phyloP scores from a whole-genome alignment of 2,888 invertebrate species.

The Ypsolopha sequella region DNA sequence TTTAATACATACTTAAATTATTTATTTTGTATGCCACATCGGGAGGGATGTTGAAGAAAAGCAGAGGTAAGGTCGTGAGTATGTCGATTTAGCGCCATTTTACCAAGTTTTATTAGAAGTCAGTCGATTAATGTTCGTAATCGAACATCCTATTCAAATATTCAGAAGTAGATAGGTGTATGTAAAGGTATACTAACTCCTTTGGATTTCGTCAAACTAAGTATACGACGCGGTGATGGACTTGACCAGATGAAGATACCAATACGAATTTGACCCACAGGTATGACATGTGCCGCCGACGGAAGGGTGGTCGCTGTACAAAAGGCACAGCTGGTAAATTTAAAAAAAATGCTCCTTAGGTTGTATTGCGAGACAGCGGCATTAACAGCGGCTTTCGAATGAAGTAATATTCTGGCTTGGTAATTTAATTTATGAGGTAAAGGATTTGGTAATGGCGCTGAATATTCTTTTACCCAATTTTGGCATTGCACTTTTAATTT shows the following conservation, averaged over 20 bases:
- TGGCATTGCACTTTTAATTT: slow-evolving; percentile 5
- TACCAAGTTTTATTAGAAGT: slow-evolving; percentile 19
- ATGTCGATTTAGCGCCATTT: slow-evolving; percentile 54
- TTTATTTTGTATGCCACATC: too few species aligned
- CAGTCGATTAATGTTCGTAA: not conserved
- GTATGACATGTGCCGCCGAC: slow-evolving; percentile 98
- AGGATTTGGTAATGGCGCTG: slow-evolving; percentile 70
- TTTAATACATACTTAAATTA: not conserved
- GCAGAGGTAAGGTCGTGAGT: slow-evolving; percentile 34
- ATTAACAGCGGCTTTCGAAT: slow-evolving; percentile 58
- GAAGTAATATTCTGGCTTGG: slow-evolving; percentile 55
- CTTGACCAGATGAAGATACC: slow-evolving; percentile 29
- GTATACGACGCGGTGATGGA: too few species aligned
- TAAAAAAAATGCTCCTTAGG: slow-evolving; percentile 32
- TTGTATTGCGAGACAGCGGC: slow-evolving; percentile 43
- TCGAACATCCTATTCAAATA: not conserved
- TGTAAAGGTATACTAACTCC: too few species aligned
- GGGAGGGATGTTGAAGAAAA: slow-evolving; percentile 11
- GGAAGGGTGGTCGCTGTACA: slow-evolving; percentile 97
- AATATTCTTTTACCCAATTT: slow-evolving; percentile 27
- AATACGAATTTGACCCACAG: slow-evolving; percentile 75
- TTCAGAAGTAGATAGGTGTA: too few species aligned
- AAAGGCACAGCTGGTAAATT: slow-evolving; percentile 98
- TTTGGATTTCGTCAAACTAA: too few species aligned
- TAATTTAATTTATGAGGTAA: slow-evolving; percentile 60